Conservation (phyloP, 2,888 invertebrate genomes). For the Pecten maximus region DNA sequence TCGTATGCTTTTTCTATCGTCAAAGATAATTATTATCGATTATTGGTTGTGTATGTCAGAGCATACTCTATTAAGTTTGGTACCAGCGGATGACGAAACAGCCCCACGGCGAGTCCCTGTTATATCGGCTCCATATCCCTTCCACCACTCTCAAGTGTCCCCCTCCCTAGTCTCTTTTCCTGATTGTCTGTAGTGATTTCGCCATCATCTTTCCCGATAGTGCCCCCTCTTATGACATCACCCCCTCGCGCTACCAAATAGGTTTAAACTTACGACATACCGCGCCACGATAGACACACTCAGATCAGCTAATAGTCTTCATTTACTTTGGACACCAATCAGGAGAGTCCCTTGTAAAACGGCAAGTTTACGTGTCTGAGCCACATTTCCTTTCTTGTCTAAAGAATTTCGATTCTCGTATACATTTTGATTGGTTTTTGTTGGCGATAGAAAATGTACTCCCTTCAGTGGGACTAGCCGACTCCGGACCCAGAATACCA, state of each 20-base stretch:
- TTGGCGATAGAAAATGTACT: background rate
- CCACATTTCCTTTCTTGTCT: background rate
- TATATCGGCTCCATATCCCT: background rate
- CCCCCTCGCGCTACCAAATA: background rate
- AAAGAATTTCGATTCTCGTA: background rate
- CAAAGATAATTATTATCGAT: constrained; percentile 13
- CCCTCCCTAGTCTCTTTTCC: background rate
- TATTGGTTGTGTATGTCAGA: background rate
- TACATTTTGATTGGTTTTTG: constrained; percentile 16
- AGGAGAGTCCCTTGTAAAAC: background rate
- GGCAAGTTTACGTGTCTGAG: background rate
- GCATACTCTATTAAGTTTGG: background rate
- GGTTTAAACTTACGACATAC: background rate
- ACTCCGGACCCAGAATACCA: background rate
- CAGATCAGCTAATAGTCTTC: background rate
- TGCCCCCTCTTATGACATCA: background rate
- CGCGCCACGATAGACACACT: background rate
- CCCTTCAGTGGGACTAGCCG: background rate
- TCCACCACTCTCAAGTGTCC: background rate
- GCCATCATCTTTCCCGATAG: background rate
- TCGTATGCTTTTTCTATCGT: background rate
- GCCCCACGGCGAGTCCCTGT: background rate
- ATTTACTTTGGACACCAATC: background rate
- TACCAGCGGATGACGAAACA: background rate
- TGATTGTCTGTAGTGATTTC: background rate